Evolutionary conservation across 1,140 invertebrate species (phyloP), one percentile per base, ranked within the genome.

Genomic region (Maconellicoccus hirsutus): DNA sequence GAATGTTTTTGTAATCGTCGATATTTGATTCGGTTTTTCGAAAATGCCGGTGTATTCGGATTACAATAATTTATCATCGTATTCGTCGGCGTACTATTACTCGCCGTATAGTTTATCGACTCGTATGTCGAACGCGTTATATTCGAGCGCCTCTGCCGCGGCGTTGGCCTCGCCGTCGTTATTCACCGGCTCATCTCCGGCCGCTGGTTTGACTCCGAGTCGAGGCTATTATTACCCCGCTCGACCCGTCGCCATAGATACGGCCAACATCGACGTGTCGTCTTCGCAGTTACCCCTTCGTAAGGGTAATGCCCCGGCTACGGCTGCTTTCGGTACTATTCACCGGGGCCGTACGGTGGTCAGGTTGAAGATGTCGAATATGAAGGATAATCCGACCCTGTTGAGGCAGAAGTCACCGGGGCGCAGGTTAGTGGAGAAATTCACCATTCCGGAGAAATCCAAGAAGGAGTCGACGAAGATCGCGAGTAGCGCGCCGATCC

Each of bases 201-300:
- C 52, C 52, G 4, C 4, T 4, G 4, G 6, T n/a, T 16, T n/a
- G 52, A n/a, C n/a, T n/a, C 21, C 61, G 19, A 66, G 73, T 71
- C 0, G 70, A 23, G n/a, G 59, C 69, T 29, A 10, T 71, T 59
- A 25, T 33, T n/a, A 71, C 61, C 12, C 74, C 52, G 12, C 70
- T 1, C 81, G 83, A 59, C 86, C 86, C 6, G 83, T 87, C 19
- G 81, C 82, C 72, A 89, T 91, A 29, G 89, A 91, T 76, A 91
- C 90, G 3, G 87, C 89, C 1, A 88, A 91, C 76, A 92, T 92
- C 74, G 90, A 92, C 78, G 89, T 92, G 10, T 75, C 75, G 8
- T 91, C 78, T 88, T 91, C 42, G 69, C 70, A 59, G 12, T 27
- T 26, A 14, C 71, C 25, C 10, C 16, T 38, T 14, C 71, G 69